These are phyloP conservation scores for Brachyalestes nurse DNA, from an alignment of 2,797 vertebrate species.

Conservation along the genomic window DNA sequence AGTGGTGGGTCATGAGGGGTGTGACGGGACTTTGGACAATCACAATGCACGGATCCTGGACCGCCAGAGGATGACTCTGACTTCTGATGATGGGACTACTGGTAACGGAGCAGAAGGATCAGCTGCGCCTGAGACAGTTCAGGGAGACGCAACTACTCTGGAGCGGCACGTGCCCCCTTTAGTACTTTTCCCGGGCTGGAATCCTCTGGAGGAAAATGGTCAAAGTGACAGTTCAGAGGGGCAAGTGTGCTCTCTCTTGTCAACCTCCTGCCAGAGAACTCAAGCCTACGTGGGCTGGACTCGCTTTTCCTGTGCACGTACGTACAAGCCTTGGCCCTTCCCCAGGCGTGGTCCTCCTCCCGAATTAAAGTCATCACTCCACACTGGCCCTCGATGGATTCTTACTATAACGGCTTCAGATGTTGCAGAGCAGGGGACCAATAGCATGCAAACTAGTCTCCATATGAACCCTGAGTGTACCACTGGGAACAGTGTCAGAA, in stretches of 20 bases:
- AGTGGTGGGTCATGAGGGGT: slow-evolving; percentile 29
- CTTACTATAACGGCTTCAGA: slow-evolving; percentile 5
- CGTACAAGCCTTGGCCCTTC: slow-evolving; percentile 75
- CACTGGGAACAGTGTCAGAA: not conserved
- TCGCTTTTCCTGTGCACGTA: slow-evolving; percentile 72
- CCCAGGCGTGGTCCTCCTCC: slow-evolving; percentile 20
- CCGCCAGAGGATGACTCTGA: slow-evolving; percentile 55
- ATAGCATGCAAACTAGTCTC: not conserved
- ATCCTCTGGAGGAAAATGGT: slow-evolving; percentile 8
- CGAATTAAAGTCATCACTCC: slow-evolving; percentile 2
- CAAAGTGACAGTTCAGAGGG: slow-evolving; percentile 22
- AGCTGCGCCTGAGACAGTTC: not conserved
- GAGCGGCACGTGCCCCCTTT: slow-evolving; percentile 22
- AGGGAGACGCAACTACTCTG: not conserved
- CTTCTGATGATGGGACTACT: not conserved
- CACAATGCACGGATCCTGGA: not conserved
- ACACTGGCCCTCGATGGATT: slow-evolving; percentile 24
- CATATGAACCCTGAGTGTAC: not conserved
- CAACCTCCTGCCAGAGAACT: slow-evolving; percentile 76
- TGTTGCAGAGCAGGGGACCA: not conserved
- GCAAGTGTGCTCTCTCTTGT: slow-evolving; percentile 33
- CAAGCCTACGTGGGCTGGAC: slow-evolving; percentile 55
- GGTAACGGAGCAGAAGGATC: not conserved
- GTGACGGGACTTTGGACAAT: slow-evolving; percentile 5
- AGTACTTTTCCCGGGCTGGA: slow-evolving; percentile 15